These are phyloP conservation scores for Malthinus seriepunctatus DNA, from an alignment of 2,888 invertebrate genomes.

Conservation along the genomic window DNA sequence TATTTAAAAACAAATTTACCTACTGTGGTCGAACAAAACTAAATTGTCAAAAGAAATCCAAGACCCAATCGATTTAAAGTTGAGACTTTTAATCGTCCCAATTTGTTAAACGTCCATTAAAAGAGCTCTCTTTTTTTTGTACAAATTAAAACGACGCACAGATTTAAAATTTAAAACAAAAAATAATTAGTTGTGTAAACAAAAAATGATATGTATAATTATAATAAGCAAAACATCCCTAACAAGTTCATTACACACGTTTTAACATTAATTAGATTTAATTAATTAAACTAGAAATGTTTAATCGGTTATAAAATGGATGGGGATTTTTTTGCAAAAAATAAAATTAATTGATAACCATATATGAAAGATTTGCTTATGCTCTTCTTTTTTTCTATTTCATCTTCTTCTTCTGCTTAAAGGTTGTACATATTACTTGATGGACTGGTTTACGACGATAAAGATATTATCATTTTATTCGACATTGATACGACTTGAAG, in stretches of 20 bases:
- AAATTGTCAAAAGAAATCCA: conserved; percentile 14
- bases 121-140: conserved; percentile 3
- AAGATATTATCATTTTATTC: conserved; percentile 42
- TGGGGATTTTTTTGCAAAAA: conserved; percentile 27
- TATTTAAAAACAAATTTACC: not conserved
- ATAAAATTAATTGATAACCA: conserved; percentile 33
- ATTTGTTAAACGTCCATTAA: conserved; percentile 18
- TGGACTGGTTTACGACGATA: conserved; percentile 42
- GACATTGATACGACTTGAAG: conserved; percentile 36
- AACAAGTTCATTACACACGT: conserved; percentile 19
- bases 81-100: conserved; percentile 15
- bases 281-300: conserved; percentile 23
- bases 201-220: too few species aligned
- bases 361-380: conserved; percentile 7
- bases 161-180: conserved; percentile 13
- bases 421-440: conserved; percentile 36
- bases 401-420: conserved; percentile 20
- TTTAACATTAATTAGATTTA: conserved; percentile 18
- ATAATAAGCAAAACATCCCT: conserved; percentile 5
- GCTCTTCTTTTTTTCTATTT: too few species aligned
- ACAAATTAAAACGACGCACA: conserved; percentile 9
- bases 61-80: conserved; percentile 20
- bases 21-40: conserved; percentile 9
- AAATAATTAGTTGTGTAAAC: not conserved
- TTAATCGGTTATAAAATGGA: conserved; percentile 15